Conservation (phyloP, 2,797 vertebrate genomes). For the Sorex maritimensis region DNA sequence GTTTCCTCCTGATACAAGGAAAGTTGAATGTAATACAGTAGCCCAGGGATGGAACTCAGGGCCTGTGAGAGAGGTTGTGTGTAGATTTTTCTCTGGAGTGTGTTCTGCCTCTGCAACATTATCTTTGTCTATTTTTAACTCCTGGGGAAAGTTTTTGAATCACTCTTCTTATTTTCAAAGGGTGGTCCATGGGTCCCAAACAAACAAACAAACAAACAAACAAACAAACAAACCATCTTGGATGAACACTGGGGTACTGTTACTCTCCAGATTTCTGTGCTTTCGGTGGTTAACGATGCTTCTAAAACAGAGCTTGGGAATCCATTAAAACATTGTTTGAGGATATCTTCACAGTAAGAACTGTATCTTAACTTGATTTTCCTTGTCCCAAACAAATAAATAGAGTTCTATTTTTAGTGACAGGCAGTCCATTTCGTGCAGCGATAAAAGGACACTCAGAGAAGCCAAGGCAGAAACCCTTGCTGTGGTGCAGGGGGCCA, state of each 20-base stretch:
- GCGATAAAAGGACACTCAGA: conserved; percentile 59
- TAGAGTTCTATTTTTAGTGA: conserved; percentile 81
- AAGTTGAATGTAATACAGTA: background rate
- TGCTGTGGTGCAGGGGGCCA: conserved; percentile 20
- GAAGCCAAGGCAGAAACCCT: background rate
- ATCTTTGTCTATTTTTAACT: background rate
- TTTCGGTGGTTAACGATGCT: conserved; percentile 42
- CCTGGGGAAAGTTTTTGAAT: conserved; percentile 26
- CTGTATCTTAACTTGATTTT: conserved; percentile 75
- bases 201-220: background rate
- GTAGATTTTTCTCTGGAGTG: conserved; percentile 21
- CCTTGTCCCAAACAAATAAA: conserved; percentile 78
- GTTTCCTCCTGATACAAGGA: conserved; percentile 4
- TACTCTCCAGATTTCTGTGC: conserved; percentile 49
- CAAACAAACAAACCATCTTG: background rate
- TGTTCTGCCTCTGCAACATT: background rate
- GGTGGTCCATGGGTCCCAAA: conserved; percentile 6
- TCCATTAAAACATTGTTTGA: conserved; percentile 64
- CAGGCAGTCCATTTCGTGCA: conserved; percentile 18
- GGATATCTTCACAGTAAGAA: conserved; percentile 75
- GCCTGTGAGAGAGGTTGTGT: background rate
- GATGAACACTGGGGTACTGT: conserved; percentile 3
- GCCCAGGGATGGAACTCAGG: background rate
- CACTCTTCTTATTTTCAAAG: conserved; percentile 60
- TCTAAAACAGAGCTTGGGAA: conserved; percentile 74